Base-by-base conservation (phyloP, 2,797 vertebrate genomes). In the Cottoperca gobio region DNA sequence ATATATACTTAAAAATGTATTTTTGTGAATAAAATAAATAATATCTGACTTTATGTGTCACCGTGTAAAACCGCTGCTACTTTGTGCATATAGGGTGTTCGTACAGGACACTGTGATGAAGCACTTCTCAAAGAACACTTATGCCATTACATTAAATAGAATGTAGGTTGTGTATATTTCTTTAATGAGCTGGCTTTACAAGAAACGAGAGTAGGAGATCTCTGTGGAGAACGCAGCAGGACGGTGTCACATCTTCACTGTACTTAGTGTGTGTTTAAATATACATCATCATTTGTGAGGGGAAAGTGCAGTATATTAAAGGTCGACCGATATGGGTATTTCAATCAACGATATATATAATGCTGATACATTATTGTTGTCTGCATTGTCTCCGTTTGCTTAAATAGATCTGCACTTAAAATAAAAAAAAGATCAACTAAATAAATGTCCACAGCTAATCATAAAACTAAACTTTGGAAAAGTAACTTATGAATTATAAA, bases 171-270 rank as follows among this genome's bases (percentile, higher is more conserved):
- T 43, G n/a, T 62, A 70, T 84, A 49, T 57, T 82, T 85, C 62
- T 88, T 89, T 81, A 72, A 88, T 91, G 73, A 79, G 74, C 40
- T 4, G 43, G 16, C 26, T 63, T 49, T 68, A 39, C 14, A 63
- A 33, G 19, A 39, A 60, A 62, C 0, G 2, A 59, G 69, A 50
- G 39, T 49, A 37, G 26, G 17, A 59, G 28, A 21, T 77, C 73
- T 78, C 46, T 64, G 35, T 26, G 49, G 72, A 49, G 68, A 37
- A 21, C 40, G 28, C 28, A 46, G 31, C 4, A 28, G 16, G 4
- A 16, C 21, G 42, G 35, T 39, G 33, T 65, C 26, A 62, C 14
- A 42, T 60, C 33, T 60, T 46, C 35, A 49, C 59, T 53, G 26
- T 43, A 48, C 54, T 53, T 2, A 24, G 13, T 10, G 31, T 14